Percentiles rank a stretch among this genome's conserved stretches.
Conservation (phyloP, 2,797 vertebrate species). For the Kryptolebias ocellatus region DNA sequence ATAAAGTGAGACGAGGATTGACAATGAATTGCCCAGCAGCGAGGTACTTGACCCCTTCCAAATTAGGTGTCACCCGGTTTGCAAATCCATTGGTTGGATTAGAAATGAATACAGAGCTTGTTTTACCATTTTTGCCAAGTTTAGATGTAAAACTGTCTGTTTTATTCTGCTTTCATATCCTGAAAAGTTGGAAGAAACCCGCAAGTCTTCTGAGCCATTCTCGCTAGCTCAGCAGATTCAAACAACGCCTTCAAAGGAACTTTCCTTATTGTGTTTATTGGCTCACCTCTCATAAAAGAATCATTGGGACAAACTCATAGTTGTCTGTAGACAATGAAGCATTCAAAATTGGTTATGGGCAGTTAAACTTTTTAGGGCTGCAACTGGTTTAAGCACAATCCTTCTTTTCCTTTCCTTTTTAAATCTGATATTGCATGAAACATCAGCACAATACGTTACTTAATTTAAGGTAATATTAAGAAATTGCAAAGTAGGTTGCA, state of each 20-base stretch:
- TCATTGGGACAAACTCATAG: not conserved
- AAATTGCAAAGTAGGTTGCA: too few species aligned
- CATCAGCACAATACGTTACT: not conserved
- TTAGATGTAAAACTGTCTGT: not conserved
- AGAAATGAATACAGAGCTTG: not conserved
- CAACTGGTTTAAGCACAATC: not conserved
- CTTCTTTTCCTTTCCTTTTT: not conserved
- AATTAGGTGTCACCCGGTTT: constrained; percentile 1
- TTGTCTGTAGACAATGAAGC: not conserved
- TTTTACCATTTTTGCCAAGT: not conserved
- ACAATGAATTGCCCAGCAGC: constrained; percentile 17
- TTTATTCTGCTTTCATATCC: not conserved
- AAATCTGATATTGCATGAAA: not conserved
- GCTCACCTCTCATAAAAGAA: not conserved
- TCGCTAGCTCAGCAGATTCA: constrained; percentile 4
- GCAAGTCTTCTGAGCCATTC: not conserved
- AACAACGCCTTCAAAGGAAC: constrained; percentile 1
- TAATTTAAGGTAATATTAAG: not conserved
- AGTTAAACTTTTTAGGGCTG: not conserved
- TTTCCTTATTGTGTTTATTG: constrained; percentile 15
- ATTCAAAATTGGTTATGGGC: not conserved
- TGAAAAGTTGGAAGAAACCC: not conserved
- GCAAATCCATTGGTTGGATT: not conserved
- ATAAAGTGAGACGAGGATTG: constrained; percentile 48
- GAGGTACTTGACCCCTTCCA: constrained; percentile 5